Evolutionary conservation across 2,888 invertebrate genomes (phyloP).

Genomic region (Lycophotia porphyrea): DNA sequence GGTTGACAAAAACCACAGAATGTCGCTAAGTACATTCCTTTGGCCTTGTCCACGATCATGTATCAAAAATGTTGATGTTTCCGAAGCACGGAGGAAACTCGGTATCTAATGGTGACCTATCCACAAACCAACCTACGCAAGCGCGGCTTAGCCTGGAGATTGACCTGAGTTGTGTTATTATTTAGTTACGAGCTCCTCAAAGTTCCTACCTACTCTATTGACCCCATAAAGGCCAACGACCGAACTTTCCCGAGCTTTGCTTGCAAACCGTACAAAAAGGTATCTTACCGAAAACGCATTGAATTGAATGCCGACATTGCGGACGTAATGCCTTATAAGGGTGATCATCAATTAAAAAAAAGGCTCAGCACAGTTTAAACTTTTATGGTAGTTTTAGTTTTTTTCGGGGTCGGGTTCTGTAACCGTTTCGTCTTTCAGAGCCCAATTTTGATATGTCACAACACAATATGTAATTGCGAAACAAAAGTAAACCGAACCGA

Average conservation of each 20-base stretch:
- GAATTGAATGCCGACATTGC: constrained; percentile 81
- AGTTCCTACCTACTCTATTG: constrained; percentile 21
- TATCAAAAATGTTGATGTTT: background rate
- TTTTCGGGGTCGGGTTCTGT: constrained; percentile 60
- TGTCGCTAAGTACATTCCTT: no score
- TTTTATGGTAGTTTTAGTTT: constrained; percentile 32
- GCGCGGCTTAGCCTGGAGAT: no score
- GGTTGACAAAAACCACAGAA: no score
- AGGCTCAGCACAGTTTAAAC: constrained; percentile 40
- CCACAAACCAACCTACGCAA: no score
- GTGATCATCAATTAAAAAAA: constrained; percentile 61
- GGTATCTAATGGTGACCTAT: no score
- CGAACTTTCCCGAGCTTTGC: constrained; percentile 41
- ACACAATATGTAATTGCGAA: background rate
- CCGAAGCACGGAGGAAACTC: no score
- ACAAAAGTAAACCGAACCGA: background rate
- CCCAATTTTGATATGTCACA: background rate
- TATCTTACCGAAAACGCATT: constrained; percentile 75
- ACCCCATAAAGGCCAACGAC: constrained; percentile 41
- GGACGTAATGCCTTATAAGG: constrained; percentile 75
- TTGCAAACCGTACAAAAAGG: constrained; percentile 51
- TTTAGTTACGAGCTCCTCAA: background rate
- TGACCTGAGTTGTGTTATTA: no score
- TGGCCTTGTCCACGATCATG: background rate
- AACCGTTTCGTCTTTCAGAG: background rate